These are phyloP conservation scores for Theonella swinhoei DNA, from an alignment of 37 sponge, comb jelly and placozoan species.

Conservation along the genomic window DNA sequence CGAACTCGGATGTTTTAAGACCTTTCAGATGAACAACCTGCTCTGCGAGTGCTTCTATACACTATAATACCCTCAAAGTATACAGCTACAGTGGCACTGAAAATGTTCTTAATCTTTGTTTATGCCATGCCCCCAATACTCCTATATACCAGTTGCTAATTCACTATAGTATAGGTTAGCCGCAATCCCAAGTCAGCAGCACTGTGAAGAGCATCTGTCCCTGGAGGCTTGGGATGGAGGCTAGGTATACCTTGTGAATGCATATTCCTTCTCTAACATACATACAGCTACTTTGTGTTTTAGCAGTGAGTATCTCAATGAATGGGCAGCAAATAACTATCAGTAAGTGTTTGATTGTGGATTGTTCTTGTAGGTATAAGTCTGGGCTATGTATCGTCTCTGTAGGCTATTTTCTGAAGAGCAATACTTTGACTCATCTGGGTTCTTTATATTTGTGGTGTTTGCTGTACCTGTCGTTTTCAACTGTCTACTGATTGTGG, in stretches of 20 bases:
- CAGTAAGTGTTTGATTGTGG: constrained; percentile 17
- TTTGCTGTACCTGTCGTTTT: constrained; percentile 55
- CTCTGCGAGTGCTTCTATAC: too few relatives aligned
- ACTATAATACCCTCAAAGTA: too few relatives aligned
- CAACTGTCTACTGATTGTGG: constrained; percentile 69
- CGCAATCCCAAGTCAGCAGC: not conserved
- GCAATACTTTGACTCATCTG: constrained; percentile 64
- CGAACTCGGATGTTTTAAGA: too few relatives aligned
- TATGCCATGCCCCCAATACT: too few relatives aligned
- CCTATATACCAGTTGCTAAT: too few relatives aligned
- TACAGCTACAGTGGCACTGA: too few relatives aligned
- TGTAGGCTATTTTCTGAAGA: constrained; percentile 41
- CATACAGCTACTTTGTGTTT: constrained; percentile 39
- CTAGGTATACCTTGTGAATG: not conserved
- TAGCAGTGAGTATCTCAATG: constrained; percentile 41
- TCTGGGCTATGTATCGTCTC: not conserved
- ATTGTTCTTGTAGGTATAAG: not conserved
- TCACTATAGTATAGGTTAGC: too few relatives aligned
- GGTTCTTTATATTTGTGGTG: constrained; percentile 61
- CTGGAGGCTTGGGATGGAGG: not conserved
- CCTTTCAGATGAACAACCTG: too few relatives aligned
- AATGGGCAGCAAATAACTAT: constrained; percentile 53
- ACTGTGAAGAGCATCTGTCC: not conserved
- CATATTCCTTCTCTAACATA: not conserved
- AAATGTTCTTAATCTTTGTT: too few relatives aligned